Evolutionary conservation across 2,113 vertebrate genomes (phyloP).

Genomic region (Eclectus roratus): DNA sequence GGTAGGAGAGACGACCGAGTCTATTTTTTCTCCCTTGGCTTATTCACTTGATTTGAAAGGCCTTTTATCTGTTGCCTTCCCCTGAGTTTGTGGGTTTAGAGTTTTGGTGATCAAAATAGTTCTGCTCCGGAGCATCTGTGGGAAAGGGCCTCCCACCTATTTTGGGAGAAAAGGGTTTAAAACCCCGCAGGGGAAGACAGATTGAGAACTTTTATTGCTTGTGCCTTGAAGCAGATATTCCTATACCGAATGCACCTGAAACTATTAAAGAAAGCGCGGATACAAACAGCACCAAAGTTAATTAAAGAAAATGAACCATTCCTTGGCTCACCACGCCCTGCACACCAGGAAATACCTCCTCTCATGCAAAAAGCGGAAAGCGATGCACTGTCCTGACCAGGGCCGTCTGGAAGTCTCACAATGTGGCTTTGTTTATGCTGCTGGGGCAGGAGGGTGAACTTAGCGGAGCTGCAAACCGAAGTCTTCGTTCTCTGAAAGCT

Average conservation of each 20-base stretch:
- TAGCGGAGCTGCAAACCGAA: not conserved
- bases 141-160: not conserved
- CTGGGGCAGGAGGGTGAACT: not conserved
- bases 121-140: not conserved
- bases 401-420: not conserved
- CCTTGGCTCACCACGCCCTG: not conserved
- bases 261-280: not conserved
- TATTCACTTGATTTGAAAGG: not conserved
- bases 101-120: not conserved
- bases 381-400: not conserved
- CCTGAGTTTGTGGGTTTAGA: not conserved
- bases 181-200: not conserved
- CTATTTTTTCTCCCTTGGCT: not conserved
- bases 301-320: not conserved
- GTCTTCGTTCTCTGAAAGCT: not conserved
- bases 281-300: not conserved
- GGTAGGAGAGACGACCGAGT: not conserved
- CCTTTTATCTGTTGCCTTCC: not conserved
- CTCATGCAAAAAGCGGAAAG: not conserved
- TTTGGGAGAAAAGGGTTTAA: not conserved
- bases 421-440: not conserved
- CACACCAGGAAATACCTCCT: not conserved
- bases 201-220: not conserved
- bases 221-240: not conserved
- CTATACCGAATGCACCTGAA: not conserved